phyloP scores from a whole-genome alignment of 1,140 invertebrate species.

The Drosophila sturtevanti region DNA sequence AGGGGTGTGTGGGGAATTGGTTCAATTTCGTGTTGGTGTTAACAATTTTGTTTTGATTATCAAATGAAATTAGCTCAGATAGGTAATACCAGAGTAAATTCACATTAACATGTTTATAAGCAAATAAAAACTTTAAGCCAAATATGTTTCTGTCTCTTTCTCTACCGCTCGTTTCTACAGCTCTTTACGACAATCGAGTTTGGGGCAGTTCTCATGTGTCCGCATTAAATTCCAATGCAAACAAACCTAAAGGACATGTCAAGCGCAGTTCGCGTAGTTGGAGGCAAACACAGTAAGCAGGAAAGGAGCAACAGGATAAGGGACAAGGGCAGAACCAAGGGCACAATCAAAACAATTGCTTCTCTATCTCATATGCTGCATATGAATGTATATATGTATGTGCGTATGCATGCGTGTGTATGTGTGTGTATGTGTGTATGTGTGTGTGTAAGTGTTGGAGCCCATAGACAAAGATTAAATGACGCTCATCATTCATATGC shows the following conservation, averaged over 20 bases:
- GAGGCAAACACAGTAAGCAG: constrained; percentile 35
- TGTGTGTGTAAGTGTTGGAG: constrained; percentile 65
- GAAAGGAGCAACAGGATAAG: background rate
- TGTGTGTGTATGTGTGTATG: constrained; percentile 13
- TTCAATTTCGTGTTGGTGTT: too few species aligned
- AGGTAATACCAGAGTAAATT: background rate
- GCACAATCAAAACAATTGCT: constrained; percentile 2
- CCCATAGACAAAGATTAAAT: constrained; percentile 79
- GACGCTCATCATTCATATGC: constrained; percentile 79
- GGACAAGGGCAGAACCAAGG: background rate
- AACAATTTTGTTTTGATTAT: too few species aligned
- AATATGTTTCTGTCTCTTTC: constrained; percentile 24
- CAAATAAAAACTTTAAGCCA: constrained; percentile 71
- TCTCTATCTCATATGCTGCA: background rate
- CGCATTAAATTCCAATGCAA: constrained; percentile 72
- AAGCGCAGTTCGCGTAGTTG: constrained; percentile 69
- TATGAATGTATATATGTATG: constrained; percentile 10
- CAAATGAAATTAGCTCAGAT: background rate
- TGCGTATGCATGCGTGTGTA: constrained; percentile 18
- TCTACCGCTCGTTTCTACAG: background rate
- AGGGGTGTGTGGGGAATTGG: too few species aligned
- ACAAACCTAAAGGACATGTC: constrained; percentile 78
- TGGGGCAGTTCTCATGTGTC: constrained; percentile 11
- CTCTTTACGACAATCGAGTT: background rate
- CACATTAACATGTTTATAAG: constrained; percentile 47